Conservation (phyloP, 2,113 vertebrate species). For the Ondatra zibethicus region DNA sequence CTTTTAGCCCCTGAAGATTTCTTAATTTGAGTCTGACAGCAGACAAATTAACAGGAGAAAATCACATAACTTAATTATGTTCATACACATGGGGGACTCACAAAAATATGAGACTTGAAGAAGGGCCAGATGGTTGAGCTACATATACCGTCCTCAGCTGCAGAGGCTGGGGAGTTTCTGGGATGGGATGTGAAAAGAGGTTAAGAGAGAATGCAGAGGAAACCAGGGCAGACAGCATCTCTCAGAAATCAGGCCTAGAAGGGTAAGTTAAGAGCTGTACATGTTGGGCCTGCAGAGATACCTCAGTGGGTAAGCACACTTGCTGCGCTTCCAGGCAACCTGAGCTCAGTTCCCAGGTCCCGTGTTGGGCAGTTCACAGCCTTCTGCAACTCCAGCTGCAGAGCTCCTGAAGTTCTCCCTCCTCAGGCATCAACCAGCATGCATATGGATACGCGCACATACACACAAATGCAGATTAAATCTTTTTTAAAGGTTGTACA, state of each 20-base stretch:
- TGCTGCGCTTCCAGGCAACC: background rate
- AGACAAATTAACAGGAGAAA: background rate
- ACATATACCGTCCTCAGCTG: background rate
- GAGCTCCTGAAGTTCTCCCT: background rate
- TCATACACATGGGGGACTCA: background rate
- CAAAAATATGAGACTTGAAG: background rate
- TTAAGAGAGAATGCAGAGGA: background rate
- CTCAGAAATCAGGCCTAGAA: background rate
- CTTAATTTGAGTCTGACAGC: background rate
- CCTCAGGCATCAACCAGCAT: background rate
- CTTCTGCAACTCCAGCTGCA: background rate
- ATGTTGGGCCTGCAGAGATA: background rate
- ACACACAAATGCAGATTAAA: background rate
- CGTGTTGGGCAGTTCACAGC: background rate
- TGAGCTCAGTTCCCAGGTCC: background rate
- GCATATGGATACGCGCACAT: background rate
- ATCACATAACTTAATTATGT: background rate
- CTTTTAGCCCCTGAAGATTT: background rate
- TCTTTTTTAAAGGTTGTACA: background rate
- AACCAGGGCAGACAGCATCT: background rate
- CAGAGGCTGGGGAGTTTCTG: background rate
- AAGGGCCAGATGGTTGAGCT: background rate
- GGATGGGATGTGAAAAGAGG: background rate
- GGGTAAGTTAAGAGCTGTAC: too few species aligned
- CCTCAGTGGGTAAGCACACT: too few species aligned